phyloP scores from a whole-genome alignment of 2,888 invertebrate species.

The Catonia carolina region DNA sequence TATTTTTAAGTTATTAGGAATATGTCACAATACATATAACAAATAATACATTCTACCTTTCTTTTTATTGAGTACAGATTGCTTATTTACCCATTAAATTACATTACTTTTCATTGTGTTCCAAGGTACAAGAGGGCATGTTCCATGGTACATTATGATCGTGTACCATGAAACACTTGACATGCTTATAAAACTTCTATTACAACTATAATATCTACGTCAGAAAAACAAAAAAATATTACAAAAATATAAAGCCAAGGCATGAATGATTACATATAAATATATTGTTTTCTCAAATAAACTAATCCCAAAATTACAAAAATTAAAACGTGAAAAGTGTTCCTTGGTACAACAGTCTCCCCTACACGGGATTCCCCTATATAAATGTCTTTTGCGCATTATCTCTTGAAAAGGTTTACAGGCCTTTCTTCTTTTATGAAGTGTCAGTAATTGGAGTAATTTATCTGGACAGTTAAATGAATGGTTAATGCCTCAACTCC shows the following conservation, averaged over 20 bases:
- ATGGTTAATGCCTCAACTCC: no score
- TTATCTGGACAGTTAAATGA: no score
- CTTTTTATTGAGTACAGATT: not conserved
- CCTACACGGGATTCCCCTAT: no score
- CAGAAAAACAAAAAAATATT: not conserved
- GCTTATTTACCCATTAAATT: no score
- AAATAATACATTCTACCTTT: not conserved
- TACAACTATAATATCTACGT: no score
- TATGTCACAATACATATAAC: not conserved
- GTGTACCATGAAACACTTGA: no score
- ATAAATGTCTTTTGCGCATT: no score
- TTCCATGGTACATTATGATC: not conserved
- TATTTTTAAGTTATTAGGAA: not conserved
- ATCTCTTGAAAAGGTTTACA: no score
- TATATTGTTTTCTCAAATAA: not conserved
- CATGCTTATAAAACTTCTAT: no score
- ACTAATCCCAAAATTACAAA: not conserved
- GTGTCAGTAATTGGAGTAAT: no score
- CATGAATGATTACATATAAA: not conserved
- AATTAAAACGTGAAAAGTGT: not conserved
- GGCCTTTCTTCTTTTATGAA: no score
- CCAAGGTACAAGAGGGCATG: not conserved
- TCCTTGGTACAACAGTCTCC: not conserved
- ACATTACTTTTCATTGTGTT: not conserved
- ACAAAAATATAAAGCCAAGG: no score